Conservation (phyloP, 1,140 invertebrate genomes). For the Pogonus chalceus region DNA sequence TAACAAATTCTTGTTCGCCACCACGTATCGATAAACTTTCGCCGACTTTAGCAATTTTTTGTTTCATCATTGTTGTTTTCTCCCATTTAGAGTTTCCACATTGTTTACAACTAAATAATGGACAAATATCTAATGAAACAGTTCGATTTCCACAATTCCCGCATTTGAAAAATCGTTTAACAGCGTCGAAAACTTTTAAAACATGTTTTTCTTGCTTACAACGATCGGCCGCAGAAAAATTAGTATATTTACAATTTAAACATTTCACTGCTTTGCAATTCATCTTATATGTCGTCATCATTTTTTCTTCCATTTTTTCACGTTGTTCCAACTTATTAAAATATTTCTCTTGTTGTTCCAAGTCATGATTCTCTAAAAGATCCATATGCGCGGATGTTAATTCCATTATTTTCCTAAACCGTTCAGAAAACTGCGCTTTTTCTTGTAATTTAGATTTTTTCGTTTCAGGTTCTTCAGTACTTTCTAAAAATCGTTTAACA, state of each 20-base stretch:
- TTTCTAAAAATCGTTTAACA: slow-evolving; percentile 37
- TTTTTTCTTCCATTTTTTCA: slow-evolving; percentile 87
- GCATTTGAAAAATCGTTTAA: slow-evolving; percentile 88
- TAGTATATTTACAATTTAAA: slow-evolving; percentile 79
- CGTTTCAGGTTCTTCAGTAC: slow-evolving; percentile 33
- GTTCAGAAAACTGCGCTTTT: slow-evolving; percentile 44
- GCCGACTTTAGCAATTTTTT: slow-evolving; percentile 45
- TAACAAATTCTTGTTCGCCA: slow-evolving; percentile 59
- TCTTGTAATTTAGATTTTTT: slow-evolving; percentile 41
- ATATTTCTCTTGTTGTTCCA: slow-evolving; percentile 72
- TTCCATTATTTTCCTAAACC: slow-evolving; percentile 71
- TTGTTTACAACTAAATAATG: slow-evolving; percentile 63
- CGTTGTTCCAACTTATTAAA: slow-evolving; percentile 81
- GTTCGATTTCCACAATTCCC: slow-evolving; percentile 75
- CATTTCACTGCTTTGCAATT: slow-evolving; percentile 81
- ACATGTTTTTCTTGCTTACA: slow-evolving; percentile 76
- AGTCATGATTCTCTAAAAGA: slow-evolving; percentile 60
- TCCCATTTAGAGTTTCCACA: slow-evolving; percentile 66
- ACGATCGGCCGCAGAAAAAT: slow-evolving; percentile 69
- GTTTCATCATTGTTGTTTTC: slow-evolving; percentile 69
- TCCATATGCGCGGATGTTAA: slow-evolving; percentile 65
- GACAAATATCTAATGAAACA: slow-evolving; percentile 64
- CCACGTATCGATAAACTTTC: slow-evolving; percentile 56
- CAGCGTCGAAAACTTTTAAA: slow-evolving; percentile 62
- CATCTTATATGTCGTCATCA: slow-evolving; percentile 74